Conservation (phyloP, 1,140 invertebrate genomes). For the Apis laboriosa region DNA sequence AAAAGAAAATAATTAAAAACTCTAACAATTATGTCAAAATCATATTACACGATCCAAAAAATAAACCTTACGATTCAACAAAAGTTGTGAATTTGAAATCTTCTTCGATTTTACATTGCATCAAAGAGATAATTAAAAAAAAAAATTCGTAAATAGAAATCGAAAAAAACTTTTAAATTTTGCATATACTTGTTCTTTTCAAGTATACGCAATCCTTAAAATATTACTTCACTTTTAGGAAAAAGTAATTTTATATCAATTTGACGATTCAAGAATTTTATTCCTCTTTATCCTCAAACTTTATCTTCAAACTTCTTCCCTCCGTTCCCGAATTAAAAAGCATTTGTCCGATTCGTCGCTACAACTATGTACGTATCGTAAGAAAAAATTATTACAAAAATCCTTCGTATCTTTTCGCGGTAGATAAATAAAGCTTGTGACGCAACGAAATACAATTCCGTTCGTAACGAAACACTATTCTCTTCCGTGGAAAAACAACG, state of each 20-base stretch:
- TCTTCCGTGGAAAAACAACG: constrained; percentile 6
- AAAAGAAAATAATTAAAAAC: neutral
- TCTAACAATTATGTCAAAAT: neutral
- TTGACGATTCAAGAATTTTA: neutral
- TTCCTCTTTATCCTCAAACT: neutral
- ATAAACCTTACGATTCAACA: neutral
- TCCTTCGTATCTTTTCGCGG: too few species aligned
- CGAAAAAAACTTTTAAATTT: too few species aligned
- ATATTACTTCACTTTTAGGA: neutral
- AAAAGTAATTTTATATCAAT: neutral
- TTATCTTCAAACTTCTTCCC: too few species aligned
- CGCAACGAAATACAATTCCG: neutral
- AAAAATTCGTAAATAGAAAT: neutral
- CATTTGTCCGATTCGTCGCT: too few species aligned
- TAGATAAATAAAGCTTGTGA: neutral
- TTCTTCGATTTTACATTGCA: neutral
- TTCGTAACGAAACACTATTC: neutral
- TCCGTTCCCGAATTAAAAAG: too few species aligned
- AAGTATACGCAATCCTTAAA: neutral
- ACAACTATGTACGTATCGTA: too few species aligned
- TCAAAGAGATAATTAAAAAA: too few species aligned
- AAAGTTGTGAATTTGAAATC: neutral
- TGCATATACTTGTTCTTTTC: too few species aligned
- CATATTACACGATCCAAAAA: too few species aligned
- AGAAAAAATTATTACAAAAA: too few species aligned